Base-by-base conservation (phyloP, 2,113 vertebrate genomes). In the Bubo scandiacus region DNA sequence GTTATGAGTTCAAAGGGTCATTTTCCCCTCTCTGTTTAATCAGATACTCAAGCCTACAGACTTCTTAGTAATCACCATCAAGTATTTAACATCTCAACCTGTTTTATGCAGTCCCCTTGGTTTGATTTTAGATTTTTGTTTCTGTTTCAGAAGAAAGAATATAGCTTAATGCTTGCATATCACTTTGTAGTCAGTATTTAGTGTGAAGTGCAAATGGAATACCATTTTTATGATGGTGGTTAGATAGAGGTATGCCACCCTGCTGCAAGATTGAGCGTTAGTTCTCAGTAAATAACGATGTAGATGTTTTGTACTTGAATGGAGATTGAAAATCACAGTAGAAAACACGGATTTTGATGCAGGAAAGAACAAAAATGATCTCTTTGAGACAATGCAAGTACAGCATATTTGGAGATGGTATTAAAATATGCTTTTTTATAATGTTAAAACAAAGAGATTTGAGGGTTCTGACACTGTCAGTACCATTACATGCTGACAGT, bases 1-100 rank as follows among this genome's bases (percentile, higher is more conserved):
- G 98, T 98, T 96, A 95, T 86, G 97, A 97, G 98, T 98, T 98
- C 96, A 97, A 66, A 79, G 92, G 97, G 97, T 98, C 97, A 94
- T 63, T 92, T 92, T 92, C 38, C n/a, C 21, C 19, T 74, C 79
- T 94, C 82, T 90, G 15, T 97, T 97, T 97, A 93, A 94, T 95
- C 79, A 92, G 73, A 67, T 74, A 34, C 40, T 79, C 63, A 90
- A 90, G 79, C 43, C 36, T 75, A 52, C 68, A 63, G 79, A 91
- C 59, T 94, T 97, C 78, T 92, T 93, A 88, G 51, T 83, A 91
- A 95, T 96, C 94, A 89, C 87, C 74, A 42, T 82, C 34, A 80
- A 70, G 83, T 90, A 86, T 79, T 95, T 91, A 82, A 70, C 84
- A 83, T 90, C 87, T 89, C 78, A 75, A 36, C 47, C 67, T 85